These are phyloP conservation scores for Elaeidobius kamerunicus DNA, from an alignment of 2,888 invertebrate species.

Conservation along the genomic window DNA sequence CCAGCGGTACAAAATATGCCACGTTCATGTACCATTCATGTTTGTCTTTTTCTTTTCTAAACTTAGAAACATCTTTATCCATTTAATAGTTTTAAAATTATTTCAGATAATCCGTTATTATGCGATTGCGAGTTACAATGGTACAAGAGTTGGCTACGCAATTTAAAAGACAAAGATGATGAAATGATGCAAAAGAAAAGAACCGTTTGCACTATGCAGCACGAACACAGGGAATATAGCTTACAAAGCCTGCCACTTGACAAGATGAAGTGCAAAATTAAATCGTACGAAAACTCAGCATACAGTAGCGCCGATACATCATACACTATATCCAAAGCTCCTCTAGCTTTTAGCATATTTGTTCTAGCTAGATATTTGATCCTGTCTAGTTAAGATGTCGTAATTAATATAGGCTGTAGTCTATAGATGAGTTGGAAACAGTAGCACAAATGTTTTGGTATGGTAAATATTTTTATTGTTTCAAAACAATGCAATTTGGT, in stretches of 20 bases:
- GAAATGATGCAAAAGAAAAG: slow-evolving; percentile 87
- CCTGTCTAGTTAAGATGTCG: slow-evolving; percentile 34
- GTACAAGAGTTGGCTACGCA: slow-evolving; percentile 80
- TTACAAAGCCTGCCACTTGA: slow-evolving; percentile 79
- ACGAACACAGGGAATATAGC: slow-evolving; percentile 79
- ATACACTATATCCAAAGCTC: slow-evolving; percentile 7
- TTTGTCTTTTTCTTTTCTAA: too few species aligned
- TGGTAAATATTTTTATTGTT: background rate
- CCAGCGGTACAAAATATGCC: too few species aligned
- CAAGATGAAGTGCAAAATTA: slow-evolving; percentile 79
- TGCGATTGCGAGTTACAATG: slow-evolving; percentile 87
- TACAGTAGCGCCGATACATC: slow-evolving; percentile 25
- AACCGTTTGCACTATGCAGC: slow-evolving; percentile 76
- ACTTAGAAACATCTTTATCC: too few species aligned
- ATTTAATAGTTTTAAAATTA: background rate
- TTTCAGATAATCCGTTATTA: slow-evolving; percentile 78
- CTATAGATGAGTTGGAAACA: slow-evolving; percentile 13
- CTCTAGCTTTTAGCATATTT: slow-evolving; percentile 31
- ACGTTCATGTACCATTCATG: too few species aligned
- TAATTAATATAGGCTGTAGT: slow-evolving; percentile 9
- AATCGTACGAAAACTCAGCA: slow-evolving; percentile 43
- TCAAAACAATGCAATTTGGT: too few species aligned
- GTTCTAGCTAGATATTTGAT: slow-evolving; percentile 37
- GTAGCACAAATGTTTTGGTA: slow-evolving; percentile 1
- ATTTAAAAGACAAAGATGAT: slow-evolving; percentile 76